phyloP scores from a whole-genome alignment of 2,113 vertebrate genomes.

The Dunckerocampus dactyliophorus region DNA sequence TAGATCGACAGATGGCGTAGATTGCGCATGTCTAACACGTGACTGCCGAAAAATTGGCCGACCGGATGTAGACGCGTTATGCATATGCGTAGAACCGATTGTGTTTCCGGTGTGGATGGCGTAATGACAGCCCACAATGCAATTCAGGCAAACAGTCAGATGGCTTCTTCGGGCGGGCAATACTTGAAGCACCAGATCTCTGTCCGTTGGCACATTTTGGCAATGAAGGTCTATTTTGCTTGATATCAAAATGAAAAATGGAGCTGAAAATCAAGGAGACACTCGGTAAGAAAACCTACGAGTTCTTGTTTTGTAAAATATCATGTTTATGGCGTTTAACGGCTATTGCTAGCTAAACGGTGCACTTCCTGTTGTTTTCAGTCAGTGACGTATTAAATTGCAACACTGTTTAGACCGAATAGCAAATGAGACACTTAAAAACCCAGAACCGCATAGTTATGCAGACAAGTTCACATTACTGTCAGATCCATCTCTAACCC shows the following conservation, averaged over 20 bases:
- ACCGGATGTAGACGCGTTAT: too few species aligned
- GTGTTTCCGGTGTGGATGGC: too few species aligned
- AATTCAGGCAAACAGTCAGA: background rate
- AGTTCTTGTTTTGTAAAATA: background rate
- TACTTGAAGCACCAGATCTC: background rate
- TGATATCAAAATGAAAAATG: conserved; percentile 31
- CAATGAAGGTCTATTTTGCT: background rate
- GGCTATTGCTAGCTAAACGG: conserved; percentile 17
- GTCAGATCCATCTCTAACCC: too few species aligned
- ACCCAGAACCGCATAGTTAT: too few species aligned
- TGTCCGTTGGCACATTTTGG: background rate
- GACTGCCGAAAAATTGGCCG: too few species aligned
- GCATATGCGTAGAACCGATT: too few species aligned
- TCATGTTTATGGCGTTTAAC: background rate
- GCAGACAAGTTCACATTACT: too few species aligned
- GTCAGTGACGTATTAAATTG: too few species aligned
- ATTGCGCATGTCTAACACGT: too few species aligned
- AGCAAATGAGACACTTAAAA: too few species aligned
- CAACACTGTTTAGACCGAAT: too few species aligned
- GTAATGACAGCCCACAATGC: conserved; percentile 39
- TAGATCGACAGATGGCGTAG: too few species aligned
- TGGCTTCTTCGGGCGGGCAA: conserved; percentile 30
- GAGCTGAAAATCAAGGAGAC: conserved; percentile 29
- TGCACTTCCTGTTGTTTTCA: conserved; percentile 33
- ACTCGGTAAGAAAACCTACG: conserved; percentile 25